Conservation (phyloP, 2,113 vertebrate species). For the Falco punctatus region DNA sequence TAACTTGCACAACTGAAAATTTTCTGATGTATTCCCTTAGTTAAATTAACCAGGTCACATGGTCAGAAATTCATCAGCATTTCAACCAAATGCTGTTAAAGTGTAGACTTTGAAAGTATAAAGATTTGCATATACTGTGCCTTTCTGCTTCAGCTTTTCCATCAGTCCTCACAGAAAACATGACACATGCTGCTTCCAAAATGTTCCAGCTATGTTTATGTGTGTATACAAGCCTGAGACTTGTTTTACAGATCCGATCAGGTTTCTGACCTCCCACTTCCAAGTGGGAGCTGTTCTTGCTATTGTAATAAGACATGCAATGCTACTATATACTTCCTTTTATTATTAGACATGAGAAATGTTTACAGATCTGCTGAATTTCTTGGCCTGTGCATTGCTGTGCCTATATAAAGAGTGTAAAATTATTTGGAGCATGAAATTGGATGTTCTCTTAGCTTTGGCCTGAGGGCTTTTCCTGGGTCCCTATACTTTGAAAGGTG, state of each 20-base stretch:
- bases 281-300: background rate
- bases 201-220: background rate
- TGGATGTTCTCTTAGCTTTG: conserved; percentile 38
- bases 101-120: background rate
- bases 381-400: background rate
- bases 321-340: background rate
- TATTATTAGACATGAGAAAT: conserved; percentile 11
- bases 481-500: conserved; percentile 24
- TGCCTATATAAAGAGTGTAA: conserved; percentile 12
- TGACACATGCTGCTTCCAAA: background rate
- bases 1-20: background rate
- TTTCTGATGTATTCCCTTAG: background rate
- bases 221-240: background rate
- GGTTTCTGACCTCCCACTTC: conserved; percentile 17
- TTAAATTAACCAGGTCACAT: background rate
- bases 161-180: background rate
- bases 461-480: conserved; percentile 15
- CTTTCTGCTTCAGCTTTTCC: background rate
- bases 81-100: background rate
- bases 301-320: background rate
- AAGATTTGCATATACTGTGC: background rate
- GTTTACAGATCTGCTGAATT: conserved; percentile 37
- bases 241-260: background rate
- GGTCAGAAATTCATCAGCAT: background rate
- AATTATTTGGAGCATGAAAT: conserved; percentile 68